phyloP scores from a whole-genome alignment of 2,888 invertebrate genomes.

The Lepidonotus clava region DNA sequence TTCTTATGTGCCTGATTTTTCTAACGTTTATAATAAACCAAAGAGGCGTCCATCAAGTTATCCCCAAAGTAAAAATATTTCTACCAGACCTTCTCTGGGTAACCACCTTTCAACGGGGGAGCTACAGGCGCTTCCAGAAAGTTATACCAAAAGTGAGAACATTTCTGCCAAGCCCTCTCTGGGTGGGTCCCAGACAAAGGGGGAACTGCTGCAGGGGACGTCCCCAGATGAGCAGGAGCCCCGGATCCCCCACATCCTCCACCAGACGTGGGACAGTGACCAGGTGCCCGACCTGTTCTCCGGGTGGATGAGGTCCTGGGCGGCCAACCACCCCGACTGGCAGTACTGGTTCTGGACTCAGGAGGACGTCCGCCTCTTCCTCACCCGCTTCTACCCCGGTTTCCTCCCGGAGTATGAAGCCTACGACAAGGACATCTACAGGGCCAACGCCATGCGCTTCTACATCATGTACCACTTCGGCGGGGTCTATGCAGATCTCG shows the following conservation, averaged over 20 bases:
- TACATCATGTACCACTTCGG: constrained; percentile 65
- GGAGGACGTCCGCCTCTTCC: constrained; percentile 72
- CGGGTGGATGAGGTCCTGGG: constrained; percentile 71
- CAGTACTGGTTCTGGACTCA: constrained; percentile 79
- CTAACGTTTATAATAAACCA: too few species aligned
- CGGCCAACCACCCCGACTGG: constrained; percentile 74
- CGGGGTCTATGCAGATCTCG: constrained; percentile 66
- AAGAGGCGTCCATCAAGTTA: too few species aligned
- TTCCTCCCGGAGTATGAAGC: constrained; percentile 58
- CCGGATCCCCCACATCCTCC: constrained; percentile 63
- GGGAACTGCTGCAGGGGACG: too few species aligned
- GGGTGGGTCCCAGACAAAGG: too few species aligned
- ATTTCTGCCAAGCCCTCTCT: too few species aligned
- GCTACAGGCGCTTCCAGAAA: too few species aligned
- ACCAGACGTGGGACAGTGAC: constrained; percentile 65
- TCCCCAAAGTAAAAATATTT: too few species aligned
- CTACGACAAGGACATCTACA: constrained; percentile 59
- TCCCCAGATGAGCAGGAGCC: too few species aligned
- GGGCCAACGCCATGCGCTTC: constrained; percentile 65
- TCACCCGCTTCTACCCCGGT: constrained; percentile 69
- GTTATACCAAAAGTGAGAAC: too few species aligned
- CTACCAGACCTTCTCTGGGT: too few species aligned
- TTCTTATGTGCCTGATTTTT: too few species aligned
- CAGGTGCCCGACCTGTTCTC: constrained; percentile 60
- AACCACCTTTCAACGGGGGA: too few species aligned